A percentile compares a stretch with the other conserved stretches of the same genome.
Conservation (phyloP, 2,888 invertebrate species). For the Salticus scenicus region DNA sequence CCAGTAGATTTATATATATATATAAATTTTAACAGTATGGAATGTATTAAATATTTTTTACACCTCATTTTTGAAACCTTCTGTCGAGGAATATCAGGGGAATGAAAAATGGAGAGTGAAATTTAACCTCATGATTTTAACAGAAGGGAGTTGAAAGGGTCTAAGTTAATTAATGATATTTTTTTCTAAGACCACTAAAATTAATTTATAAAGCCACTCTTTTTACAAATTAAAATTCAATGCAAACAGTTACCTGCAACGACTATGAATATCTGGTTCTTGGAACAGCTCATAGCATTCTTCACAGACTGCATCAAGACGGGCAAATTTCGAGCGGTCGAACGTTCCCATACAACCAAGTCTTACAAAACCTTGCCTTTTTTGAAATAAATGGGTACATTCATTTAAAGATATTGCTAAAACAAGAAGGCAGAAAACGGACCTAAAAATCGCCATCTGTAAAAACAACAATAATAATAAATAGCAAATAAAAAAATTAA, state of each 20-base stretch:
- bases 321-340: slow-evolving; percentile 62
- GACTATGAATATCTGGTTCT: slow-evolving; percentile 51
- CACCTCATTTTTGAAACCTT: too few species aligned
- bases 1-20: too few species aligned
- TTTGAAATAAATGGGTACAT: slow-evolving; percentile 49
- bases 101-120: too few species aligned
- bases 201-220: too few species aligned
- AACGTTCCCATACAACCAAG: slow-evolving; percentile 68
- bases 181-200: too few species aligned
- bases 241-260: slow-evolving; percentile 65
- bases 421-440: slow-evolving; percentile 47
- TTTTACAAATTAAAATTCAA: too few species aligned
- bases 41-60: too few species aligned
- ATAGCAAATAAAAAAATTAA: neutral
- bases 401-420: slow-evolving; percentile 46
- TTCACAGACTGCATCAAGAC: slow-evolving; percentile 61
- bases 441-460: slow-evolving; percentile 53
- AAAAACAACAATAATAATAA: neutral
- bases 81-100: too few species aligned
- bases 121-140: too few species aligned
- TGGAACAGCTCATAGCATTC: slow-evolving; percentile 67
- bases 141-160: too few species aligned
- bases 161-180: too few species aligned
- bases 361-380: slow-evolving; percentile 60
- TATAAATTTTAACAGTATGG: too few species aligned